These are phyloP conservation scores for Globodera rostochiensis DNA, from an alignment of 1,140 invertebrate species.

Conservation along the genomic window DNA sequence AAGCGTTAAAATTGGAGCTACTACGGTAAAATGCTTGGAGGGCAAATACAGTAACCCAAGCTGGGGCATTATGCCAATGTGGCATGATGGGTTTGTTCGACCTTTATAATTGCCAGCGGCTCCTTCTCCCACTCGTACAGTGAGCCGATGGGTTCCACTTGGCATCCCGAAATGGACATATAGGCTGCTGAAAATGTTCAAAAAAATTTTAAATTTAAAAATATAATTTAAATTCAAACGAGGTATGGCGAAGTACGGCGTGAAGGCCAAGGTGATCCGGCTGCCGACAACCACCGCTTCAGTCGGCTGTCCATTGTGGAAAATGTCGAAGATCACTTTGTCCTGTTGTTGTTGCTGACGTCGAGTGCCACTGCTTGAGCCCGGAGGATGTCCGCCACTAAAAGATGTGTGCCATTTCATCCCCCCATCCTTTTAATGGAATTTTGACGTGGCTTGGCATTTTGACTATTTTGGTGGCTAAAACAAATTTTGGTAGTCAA, in stretches of 20 bases:
- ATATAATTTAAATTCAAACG: conserved; percentile 45
- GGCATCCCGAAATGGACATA: conserved; percentile 62
- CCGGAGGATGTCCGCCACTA: conserved; percentile 5
- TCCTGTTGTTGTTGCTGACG: conserved; percentile 33
- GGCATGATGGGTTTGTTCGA: not conserved
- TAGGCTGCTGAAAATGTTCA: conserved; percentile 52
- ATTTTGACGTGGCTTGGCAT: not conserved
- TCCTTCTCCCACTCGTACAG: conserved; percentile 65
- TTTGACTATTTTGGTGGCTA: no score
- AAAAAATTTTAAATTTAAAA: conserved; percentile 15
- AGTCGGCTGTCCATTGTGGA: conserved; percentile 63
- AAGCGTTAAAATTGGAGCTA: no score
- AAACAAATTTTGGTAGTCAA: no score
- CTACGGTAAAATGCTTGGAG: conserved; percentile 10
- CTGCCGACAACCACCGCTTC: conserved; percentile 65
- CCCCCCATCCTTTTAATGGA: not conserved
- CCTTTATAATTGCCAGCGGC: conserved; percentile 58
- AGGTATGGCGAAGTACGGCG: conserved; percentile 63
- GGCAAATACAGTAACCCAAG: not conserved
- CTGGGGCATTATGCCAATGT: no score
- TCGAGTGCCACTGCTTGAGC: conserved; percentile 15
- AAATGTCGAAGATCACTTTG: conserved; percentile 60
- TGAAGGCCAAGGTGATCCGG: conserved; percentile 61
- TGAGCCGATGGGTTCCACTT: conserved; percentile 63
- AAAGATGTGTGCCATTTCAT: conserved; percentile 6